Conservation (phyloP, 2,888 invertebrate genomes). For the Thymelicus sylvestris region DNA sequence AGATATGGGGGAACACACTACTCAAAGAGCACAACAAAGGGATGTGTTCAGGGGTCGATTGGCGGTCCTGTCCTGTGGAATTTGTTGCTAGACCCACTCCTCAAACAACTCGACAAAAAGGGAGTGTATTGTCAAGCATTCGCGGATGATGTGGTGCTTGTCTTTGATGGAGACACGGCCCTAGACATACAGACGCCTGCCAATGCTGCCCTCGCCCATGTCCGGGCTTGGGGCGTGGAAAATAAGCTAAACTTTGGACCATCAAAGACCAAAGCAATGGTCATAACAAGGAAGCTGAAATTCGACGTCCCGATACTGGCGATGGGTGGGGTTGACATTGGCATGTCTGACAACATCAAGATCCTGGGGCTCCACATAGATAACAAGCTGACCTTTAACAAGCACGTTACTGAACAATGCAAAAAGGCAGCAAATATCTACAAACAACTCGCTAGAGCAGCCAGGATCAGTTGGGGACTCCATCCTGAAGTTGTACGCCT, state of each 20-base stretch:
- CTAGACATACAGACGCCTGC: not conserved
- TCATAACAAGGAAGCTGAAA: not conserved
- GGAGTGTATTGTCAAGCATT: not conserved
- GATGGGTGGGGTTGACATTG: not conserved
- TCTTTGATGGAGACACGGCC: not conserved
- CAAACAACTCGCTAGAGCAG: not conserved
- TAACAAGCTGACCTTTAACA: constrained; percentile 10
- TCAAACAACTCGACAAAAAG: not conserved
- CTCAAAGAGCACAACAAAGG: too few relatives aligned
- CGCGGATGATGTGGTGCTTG: not conserved
- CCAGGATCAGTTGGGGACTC: constrained; percentile 2
- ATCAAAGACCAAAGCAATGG: constrained; percentile 5
- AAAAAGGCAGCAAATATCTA: not conserved
- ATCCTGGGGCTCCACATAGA: constrained; percentile 9
- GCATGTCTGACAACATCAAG: constrained; percentile 3
- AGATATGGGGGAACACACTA: too few relatives aligned
- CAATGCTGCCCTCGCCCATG: not conserved
- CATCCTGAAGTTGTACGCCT: not conserved
- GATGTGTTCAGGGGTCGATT: too few relatives aligned
- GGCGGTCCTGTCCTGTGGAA: constrained; percentile 11
- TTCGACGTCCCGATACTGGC: not conserved
- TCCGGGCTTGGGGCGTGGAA: not conserved
- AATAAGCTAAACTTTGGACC: constrained; percentile 11
- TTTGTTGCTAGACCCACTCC: constrained; percentile 5
- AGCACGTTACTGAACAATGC: not conserved